phyloP scores from a whole-genome alignment of 2,888 invertebrate species.

The Trachelus troglodyta region DNA sequence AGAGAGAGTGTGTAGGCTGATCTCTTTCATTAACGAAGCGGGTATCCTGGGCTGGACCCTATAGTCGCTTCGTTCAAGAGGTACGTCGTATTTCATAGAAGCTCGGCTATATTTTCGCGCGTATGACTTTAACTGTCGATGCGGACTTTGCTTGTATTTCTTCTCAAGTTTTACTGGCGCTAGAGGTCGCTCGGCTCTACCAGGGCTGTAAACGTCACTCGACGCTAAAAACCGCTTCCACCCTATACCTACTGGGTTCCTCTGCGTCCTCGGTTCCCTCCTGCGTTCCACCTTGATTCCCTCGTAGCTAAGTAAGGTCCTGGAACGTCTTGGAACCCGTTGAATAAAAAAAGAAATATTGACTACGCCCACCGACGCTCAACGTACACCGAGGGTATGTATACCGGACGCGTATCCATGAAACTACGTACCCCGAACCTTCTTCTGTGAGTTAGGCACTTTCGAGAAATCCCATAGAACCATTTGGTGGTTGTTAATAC shows the following conservation, averaged over 20 bases:
- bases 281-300: not conserved
- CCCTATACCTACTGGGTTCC: not conserved
- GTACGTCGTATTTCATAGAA: constrained; percentile 58
- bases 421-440: not conserved
- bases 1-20: constrained; percentile 7
- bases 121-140: constrained; percentile 64
- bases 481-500: not conserved
- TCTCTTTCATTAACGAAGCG: constrained; percentile 50
- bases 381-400: not conserved
- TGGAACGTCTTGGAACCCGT: not conserved
- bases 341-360: not conserved
- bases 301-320: not conserved
- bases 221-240: constrained; percentile 29
- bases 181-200: constrained; percentile 45
- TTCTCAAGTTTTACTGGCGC: constrained; percentile 59
- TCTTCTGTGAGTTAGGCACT: constrained; percentile 12
- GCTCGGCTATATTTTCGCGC: constrained; percentile 60
- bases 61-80: constrained; percentile 30
- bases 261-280: not conserved
- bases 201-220: constrained; percentile 54
- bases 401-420: not conserved
- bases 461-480: constrained; percentile 29
- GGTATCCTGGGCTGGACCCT: constrained; percentile 20
- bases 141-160: constrained; percentile 57
- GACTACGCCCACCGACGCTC: not conserved